These are phyloP conservation scores for Apamea sordens DNA, from an alignment of 2,888 invertebrate species.

Conservation along the genomic window DNA sequence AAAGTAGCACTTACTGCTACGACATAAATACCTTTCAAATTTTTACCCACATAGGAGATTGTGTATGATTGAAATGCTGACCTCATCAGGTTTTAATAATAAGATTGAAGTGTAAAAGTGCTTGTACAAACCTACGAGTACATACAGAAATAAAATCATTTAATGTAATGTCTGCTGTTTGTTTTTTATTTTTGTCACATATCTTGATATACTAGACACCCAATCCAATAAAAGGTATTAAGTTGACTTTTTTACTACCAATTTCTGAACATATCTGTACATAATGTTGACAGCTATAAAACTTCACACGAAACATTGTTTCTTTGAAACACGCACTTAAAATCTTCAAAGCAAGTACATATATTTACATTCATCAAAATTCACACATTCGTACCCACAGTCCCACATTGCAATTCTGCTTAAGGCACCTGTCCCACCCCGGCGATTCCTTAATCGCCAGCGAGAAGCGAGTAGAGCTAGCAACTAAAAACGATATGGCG, in stretches of 20 bases:
- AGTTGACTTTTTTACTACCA: neutral
- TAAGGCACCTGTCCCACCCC: conserved; percentile 12
- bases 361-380: conserved; percentile 40
- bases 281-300: neutral
- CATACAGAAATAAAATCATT: too few species aligned
- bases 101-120: too few species aligned
- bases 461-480: neutral
- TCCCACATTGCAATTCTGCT: conserved; percentile 55
- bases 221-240: neutral
- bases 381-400: conserved; percentile 27
- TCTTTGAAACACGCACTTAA: neutral
- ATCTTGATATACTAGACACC: neutral
- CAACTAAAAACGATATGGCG: neutral
- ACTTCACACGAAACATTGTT: neutral
- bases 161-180: neutral
- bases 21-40: neutral
- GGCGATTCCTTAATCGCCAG: too few species aligned
- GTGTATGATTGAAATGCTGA: neutral
- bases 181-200: neutral
- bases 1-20: neutral
- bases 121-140: too few species aligned
- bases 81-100: too few species aligned
- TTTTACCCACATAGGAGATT: neutral
- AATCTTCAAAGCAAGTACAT: neutral
- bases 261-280: neutral